Base-by-base conservation (phyloP, 2,113 vertebrate genomes). In the Perognathus longimembris region DNA sequence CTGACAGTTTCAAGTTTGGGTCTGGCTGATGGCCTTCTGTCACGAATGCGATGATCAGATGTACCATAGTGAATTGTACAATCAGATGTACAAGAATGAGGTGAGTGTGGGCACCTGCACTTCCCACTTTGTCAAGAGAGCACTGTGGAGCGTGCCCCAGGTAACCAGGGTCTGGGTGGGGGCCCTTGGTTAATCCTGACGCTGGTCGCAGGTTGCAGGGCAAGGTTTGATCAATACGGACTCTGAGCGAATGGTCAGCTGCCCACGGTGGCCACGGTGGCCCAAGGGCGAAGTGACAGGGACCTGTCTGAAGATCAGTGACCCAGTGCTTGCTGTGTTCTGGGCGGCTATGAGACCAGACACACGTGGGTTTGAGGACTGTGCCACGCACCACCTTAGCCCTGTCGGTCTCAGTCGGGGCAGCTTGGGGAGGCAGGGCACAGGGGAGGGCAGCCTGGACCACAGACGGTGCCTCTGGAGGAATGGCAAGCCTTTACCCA, bases 101-200 rank as follows among this genome's bases (percentile, higher is more conserved):
- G 79, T 0, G 5, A 57, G 17, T 3, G 22, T 34, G 45, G 1
- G 0, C 0, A 7, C 6, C 5, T 1, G 36, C 15, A 11, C 0
- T 21, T 18, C 28, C 15, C 10, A 3, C 8, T 0, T 15, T 30
- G 3, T 5, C n/a, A n/a, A n/a, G n/a, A 8, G 12, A 26, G 22
- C 10, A 12, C 17, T 24, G 20, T 18, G 0, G 15, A 14, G 28
- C 0, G 2, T 6, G 45, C 6, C 1, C 54, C 15, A 0, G 0
- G 36, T 17, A 34, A 6, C 20, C 30, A 6, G 30, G 4, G 1
- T 24, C 26, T 30, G 80, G 34, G 1, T 7, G 2, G 17, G 5
- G 32, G 80, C 34, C 26, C 7, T 30, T 0, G 2, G 28, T 32
- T 84, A 3, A 24, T 12, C 21, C 38, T 22, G 34, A n/a, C 38